Percentiles rank a stretch among this genome's conserved stretches.
Conservation (phyloP, 2,797 vertebrate species). For the Syncerus caffer region DNA sequence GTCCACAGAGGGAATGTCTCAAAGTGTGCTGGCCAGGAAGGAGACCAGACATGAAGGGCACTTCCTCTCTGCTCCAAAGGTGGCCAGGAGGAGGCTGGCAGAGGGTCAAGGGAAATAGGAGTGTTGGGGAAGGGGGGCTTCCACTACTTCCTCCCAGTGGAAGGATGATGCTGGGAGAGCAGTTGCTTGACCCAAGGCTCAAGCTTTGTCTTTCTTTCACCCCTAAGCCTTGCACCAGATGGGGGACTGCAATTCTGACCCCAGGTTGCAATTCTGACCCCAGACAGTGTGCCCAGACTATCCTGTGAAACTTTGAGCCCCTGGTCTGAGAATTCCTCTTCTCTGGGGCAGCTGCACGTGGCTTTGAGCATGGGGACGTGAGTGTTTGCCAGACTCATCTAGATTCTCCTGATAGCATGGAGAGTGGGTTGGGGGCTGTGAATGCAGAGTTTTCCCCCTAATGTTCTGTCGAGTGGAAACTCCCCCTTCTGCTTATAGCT, state of each 20-base stretch:
- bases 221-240: neutral
- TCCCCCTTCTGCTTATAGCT: neutral
- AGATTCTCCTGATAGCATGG: too few relatives aligned
- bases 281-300: neutral
- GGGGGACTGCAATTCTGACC: neutral
- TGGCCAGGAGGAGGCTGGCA: neutral
- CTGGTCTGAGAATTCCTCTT: neutral
- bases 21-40: neutral
- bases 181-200: neutral
- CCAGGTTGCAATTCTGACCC: neutral
- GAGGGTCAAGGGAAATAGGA: neutral
- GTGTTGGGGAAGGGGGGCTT: neutral
- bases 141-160: neutral
- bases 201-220: neutral
- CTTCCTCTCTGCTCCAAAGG: neutral
- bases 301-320: neutral
- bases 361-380: neutral
- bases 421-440: neutral
- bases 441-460: neutral
- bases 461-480: neutral
- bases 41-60: neutral
- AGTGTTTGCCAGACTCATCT: too few relatives aligned
- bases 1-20: neutral
- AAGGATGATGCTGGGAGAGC: neutral
- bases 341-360: neutral